These are phyloP conservation scores for Champsocephalus esox DNA, from an alignment of 2,797 vertebrate genomes.

Conservation along the genomic window DNA sequence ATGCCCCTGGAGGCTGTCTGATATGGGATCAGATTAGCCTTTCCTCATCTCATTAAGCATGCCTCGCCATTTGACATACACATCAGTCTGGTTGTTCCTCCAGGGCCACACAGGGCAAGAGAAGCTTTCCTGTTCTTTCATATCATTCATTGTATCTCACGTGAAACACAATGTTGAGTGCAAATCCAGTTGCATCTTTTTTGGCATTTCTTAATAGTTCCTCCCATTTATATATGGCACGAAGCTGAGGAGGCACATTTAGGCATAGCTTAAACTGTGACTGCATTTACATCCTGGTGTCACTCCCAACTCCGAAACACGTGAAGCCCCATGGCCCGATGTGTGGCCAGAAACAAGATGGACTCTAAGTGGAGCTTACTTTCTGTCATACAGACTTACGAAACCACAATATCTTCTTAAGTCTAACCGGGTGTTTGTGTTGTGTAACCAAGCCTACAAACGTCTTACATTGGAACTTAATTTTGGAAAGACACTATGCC, in stretches of 20 bases:
- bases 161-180: conserved; percentile 16
- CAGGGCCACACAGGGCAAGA: conserved; percentile 40
- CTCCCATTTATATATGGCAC: background rate
- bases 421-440: too few relatives aligned
- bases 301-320: too few relatives aligned
- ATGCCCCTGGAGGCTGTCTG: conserved; percentile 67
- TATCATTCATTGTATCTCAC: conserved; percentile 22
- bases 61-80: conserved; percentile 66
- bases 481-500: too few relatives aligned
- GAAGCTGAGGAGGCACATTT: background rate
- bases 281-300: background rate
- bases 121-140: conserved; percentile 21
- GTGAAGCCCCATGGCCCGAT: too few relatives aligned
- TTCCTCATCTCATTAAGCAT: conserved; percentile 76
- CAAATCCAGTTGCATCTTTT: conserved; percentile 13
- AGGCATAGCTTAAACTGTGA: background rate
- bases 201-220: background rate
- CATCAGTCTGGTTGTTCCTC: conserved; percentile 61
- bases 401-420: too few relatives aligned
- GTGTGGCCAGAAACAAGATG: too few relatives aligned
- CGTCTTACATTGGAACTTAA: too few relatives aligned
- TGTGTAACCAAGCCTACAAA: too few relatives aligned
- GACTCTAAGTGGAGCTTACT: too few relatives aligned
- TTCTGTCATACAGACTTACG: too few relatives aligned
- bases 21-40: conserved; percentile 76